Percentiles rank a stretch among this genome's conserved stretches.
Conservation (phyloP, 2,797 vertebrate species). For the Hippopotamyrus pictus region DNA sequence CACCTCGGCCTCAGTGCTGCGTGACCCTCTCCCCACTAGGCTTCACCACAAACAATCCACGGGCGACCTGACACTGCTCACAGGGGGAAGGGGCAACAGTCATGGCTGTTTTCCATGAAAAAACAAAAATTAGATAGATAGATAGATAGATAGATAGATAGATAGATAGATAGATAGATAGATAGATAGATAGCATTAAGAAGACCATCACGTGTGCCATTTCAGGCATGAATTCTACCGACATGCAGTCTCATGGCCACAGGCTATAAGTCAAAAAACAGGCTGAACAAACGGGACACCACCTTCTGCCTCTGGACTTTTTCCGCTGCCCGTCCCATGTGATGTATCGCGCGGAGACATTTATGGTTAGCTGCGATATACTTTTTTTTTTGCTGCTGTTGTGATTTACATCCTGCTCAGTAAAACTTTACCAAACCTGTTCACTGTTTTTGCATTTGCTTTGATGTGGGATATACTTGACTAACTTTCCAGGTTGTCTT, state of each 20-base stretch:
- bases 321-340: not conserved
- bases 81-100: not conserved
- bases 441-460: not conserved
- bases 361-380: not conserved
- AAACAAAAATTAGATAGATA: not conserved
- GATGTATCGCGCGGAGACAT: not conserved
- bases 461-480: not conserved
- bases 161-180: not conserved
- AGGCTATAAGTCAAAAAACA: not conserved
- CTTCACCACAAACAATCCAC: not conserved
- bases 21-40: not conserved
- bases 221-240: not conserved
- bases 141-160: not conserved
- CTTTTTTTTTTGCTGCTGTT: not conserved
- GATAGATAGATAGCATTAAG: not conserved
- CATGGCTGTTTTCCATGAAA: not conserved
- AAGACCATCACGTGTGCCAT: not conserved
- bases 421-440: not conserved
- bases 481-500: not conserved
- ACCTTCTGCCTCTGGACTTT: not conserved
- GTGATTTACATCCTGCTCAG: not conserved
- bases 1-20: not conserved
- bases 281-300: not conserved
- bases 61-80: not conserved
- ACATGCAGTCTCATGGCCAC: not conserved